Percentiles rank a stretch among this genome's conserved stretches.
These are phyloP conservation scores for Typhlomys cinereus DNA, from an alignment of 2,113 vertebrate genomes.

Conservation along the genomic window DNA sequence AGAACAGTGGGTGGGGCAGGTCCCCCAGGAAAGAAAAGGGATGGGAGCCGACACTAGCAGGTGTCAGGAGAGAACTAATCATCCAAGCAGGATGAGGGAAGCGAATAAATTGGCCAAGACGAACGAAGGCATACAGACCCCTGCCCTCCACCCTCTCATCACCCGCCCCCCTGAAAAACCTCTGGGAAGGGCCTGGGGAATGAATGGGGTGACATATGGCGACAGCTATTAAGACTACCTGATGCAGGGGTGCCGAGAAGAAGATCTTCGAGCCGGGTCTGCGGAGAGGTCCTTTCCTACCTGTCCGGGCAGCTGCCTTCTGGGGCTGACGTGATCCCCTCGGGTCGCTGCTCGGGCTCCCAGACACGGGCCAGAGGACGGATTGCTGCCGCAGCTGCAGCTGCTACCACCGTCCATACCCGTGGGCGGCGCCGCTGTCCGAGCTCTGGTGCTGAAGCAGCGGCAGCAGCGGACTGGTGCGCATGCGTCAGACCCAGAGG, in stretches of 20 bases:
- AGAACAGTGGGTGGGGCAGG: slow-evolving; percentile 60
- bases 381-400: slow-evolving; percentile 25
- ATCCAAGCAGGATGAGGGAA: no score
- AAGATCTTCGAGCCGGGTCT: slow-evolving; percentile 46
- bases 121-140: slow-evolving; percentile 27
- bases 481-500: slow-evolving; percentile 55
- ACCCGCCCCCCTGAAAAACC: not conserved
- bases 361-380: slow-evolving; percentile 7
- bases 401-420: slow-evolving; percentile 64
- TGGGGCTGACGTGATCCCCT: slow-evolving; percentile 45
- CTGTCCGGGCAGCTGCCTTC: slow-evolving; percentile 58
- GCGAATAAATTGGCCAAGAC: not conserved
- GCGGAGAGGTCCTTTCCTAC: slow-evolving; percentile 46
- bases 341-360: slow-evolving; percentile 44
- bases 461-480: not conserved
- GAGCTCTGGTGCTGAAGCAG: slow-evolving; percentile 77
- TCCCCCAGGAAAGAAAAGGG: not conserved
- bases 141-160: not conserved
- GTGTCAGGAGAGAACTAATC: no score
- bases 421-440: slow-evolving; percentile 81
- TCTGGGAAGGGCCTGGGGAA: not conserved
- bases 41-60: not conserved
- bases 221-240: slow-evolving; percentile 41
- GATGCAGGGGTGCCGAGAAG: slow-evolving; percentile 46
- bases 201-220: slow-evolving; percentile 70